Evolutionary conservation across 2,888 invertebrate genomes (phyloP), one percentile per base, ranked within the genome.

Genomic region (Chymomyza caudatula): DNA sequence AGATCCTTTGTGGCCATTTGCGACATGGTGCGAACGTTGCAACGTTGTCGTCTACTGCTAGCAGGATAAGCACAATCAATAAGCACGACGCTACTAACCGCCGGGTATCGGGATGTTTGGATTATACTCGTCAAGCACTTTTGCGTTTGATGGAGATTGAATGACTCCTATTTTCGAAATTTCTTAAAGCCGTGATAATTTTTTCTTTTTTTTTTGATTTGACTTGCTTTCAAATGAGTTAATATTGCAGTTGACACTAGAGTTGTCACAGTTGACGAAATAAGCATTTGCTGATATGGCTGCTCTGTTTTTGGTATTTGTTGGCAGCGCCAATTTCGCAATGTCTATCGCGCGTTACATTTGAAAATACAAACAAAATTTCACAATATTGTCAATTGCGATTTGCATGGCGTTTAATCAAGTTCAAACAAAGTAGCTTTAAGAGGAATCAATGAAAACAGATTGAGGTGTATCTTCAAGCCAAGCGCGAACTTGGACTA

Each of bases 61-160:
- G 78, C 75, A 0, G 86, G 62, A 17, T 87, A 86, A 13, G 80
- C 68, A n/a, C n/a, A n/a, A n/a, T 1, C 81, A 69, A 6, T 86
- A 82, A 8, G 85, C 56, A 17, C 86, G 79, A 8, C 82, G 76
- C 6, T n/a, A n/a, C n/a, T 85, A 84, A 4, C 87, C 62, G 44
- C 83, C 86, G 20, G 76, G 87, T 62, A 92, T 94, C 0, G 94
- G 93, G 78, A 94, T 90, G 57, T 94, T 94, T 65, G 96, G 91
- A 89, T 96, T 96, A 76, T 96, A 97, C 65, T 98, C 98, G 0
- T 98, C 98, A 65, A 98, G 91, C 91, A 80, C 98, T 95, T 83
- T 96, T 95, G 0, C 98, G 93, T 90, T 98, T 98, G 82, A 98
- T 98, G 1, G 97, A 98, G 65, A 98, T 92, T 25, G 96, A 97